Conservation (phyloP, 2,113 vertebrate species). For the Neomonachus schauinslandi region DNA sequence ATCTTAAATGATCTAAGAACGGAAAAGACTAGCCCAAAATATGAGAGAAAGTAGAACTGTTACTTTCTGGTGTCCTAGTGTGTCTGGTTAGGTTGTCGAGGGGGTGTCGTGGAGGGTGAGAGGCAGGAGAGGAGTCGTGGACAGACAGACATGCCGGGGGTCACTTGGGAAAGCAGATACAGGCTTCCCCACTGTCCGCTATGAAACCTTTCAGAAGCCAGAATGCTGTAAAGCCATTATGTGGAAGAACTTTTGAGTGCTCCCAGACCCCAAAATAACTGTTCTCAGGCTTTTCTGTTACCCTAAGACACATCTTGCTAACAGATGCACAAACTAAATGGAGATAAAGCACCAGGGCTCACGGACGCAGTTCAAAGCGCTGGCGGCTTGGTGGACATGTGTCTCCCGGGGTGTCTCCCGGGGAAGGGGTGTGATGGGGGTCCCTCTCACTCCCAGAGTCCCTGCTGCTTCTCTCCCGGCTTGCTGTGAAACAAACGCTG, state of each 20-base stretch:
- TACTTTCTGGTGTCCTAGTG: neutral
- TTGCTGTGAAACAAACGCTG: neutral
- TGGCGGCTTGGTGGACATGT: neutral
- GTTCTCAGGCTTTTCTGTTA: neutral
- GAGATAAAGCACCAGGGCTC: neutral
- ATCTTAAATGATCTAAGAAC: neutral
- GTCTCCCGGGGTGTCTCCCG: neutral
- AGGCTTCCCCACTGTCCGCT: neutral
- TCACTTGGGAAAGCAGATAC: neutral
- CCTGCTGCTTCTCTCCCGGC: neutral
- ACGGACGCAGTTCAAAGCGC: neutral
- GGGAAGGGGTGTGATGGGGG: neutral
- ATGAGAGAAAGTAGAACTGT: neutral
- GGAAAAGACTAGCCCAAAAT: neutral
- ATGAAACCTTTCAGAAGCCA: neutral
- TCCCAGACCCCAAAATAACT: neutral
- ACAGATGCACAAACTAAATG: neutral
- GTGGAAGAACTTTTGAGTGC: neutral
- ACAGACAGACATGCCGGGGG: neutral
- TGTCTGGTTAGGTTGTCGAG: neutral
- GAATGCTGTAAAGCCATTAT: neutral
- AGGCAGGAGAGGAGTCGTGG: neutral
- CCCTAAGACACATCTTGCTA: neutral
- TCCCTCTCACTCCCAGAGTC: neutral
- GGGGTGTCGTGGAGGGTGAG: neutral